Conservation (phyloP, 1,140 invertebrate genomes). For the Brachionus asplanchnoidis region DNA sequence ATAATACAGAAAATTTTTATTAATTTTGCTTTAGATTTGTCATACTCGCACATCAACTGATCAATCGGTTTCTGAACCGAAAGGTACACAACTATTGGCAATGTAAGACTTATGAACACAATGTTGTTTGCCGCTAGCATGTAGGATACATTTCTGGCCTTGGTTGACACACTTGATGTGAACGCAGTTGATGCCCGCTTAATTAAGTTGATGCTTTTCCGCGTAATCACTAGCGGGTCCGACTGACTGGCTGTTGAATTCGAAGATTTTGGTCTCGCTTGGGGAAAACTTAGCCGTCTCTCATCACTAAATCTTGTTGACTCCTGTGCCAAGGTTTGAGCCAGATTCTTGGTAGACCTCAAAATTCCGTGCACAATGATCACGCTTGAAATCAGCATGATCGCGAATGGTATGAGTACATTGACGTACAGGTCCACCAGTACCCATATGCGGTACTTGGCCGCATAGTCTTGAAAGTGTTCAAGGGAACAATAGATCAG, state of each 20-base stretch:
- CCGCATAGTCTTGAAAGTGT: not conserved
- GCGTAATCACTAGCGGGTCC: not conserved
- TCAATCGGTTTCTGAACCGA: not conserved
- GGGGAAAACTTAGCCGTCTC: not conserved
- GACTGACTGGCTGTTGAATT: not conserved
- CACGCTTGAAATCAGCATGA: constrained; percentile 21
- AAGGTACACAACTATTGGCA: constrained; percentile 33
- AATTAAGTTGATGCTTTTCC: not conserved
- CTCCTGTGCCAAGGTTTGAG: not conserved
- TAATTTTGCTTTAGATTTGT: not conserved
- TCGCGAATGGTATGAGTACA: constrained; percentile 34
- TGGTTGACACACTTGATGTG: not conserved
- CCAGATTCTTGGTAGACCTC: constrained; percentile 2
- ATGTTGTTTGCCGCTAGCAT: constrained; percentile 32
- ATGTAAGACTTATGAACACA: constrained; percentile 41
- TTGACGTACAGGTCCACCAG: constrained; percentile 1
- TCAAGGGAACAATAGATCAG: constrained; percentile 33
- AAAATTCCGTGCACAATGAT: constrained; percentile 10
- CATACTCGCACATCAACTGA: not conserved
- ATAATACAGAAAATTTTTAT: constrained; percentile 41
- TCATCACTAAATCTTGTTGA: not conserved
- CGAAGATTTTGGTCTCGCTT: not conserved
- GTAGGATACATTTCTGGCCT: constrained; percentile 16
- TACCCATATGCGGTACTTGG: constrained; percentile 1
- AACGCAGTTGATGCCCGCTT: not conserved